Percentiles rank a stretch among this genome's conserved stretches.
phyloP scores from a whole-genome alignment of 2,113 vertebrate genomes.

The Nicator chloris region DNA sequence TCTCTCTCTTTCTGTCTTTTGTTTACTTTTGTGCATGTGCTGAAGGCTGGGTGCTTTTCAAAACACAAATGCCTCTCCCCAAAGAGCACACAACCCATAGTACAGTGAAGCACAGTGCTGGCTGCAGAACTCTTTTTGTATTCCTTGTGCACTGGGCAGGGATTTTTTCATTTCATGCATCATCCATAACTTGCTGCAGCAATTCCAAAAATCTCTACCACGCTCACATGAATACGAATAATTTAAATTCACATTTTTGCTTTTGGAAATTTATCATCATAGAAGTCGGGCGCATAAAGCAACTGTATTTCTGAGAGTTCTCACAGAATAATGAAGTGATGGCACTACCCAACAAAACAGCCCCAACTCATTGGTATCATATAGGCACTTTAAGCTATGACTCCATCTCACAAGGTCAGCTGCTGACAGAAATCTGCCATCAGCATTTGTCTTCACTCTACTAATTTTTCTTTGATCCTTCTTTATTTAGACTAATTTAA shows the following conservation, averaged over 20 bases:
- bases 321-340: slow-evolving; percentile 25
- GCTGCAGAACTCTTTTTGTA: slow-evolving; percentile 58
- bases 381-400: neutral
- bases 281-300: slow-evolving; percentile 39
- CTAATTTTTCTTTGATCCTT: neutral
- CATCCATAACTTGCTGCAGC: slow-evolving; percentile 59
- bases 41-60: slow-evolving; percentile 11
- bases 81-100: neutral
- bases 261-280: slow-evolving; percentile 63
- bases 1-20: neutral
- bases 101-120: neutral
- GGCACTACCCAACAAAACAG: neutral
- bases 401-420: neutral
- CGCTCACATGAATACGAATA: slow-evolving; percentile 60
- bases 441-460: neutral
- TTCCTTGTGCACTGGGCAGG: slow-evolving; percentile 64
- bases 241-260: slow-evolving; percentile 66
- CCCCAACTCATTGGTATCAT: neutral
- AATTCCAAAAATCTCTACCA: slow-evolving; percentile 66
- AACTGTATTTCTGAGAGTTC: slow-evolving; percentile 27
- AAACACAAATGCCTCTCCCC: neutral
- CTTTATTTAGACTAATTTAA: neutral
- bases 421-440: neutral
- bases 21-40: neutral
- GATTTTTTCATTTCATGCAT: slow-evolving; percentile 70